phyloP scores from a whole-genome alignment of 2,113 vertebrate species.

The Dromaius novaehollandiae region DNA sequence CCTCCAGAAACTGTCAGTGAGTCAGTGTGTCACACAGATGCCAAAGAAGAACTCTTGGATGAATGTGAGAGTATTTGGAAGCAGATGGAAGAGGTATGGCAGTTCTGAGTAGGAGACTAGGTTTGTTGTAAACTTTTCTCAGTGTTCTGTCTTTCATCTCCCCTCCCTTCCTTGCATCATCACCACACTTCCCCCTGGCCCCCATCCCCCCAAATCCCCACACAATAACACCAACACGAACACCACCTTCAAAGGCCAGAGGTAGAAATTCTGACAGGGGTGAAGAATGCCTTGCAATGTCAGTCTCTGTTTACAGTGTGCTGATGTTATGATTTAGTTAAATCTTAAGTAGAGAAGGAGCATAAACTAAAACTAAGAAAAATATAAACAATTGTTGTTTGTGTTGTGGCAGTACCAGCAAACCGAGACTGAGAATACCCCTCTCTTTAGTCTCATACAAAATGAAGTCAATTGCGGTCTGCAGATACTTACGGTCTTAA shows the following conservation, averaged over 20 bases:
- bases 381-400: background rate
- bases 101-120: background rate
- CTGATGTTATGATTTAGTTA: background rate
- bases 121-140: background rate
- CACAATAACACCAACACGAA: background rate
- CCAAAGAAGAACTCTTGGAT: conserved; percentile 52
- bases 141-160: background rate
- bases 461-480: background rate
- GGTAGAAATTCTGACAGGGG: background rate
- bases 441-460: background rate
- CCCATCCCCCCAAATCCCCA: background rate
- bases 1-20: background rate
- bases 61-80: conserved; percentile 75
- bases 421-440: background rate
- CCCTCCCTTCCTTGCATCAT: background rate
- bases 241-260: background rate
- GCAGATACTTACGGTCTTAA: background rate
- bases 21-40: background rate
- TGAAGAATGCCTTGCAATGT: background rate
- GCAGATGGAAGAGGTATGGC: conserved; percentile 74
- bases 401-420: background rate
- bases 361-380: background rate
- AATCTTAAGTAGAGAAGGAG: background rate
- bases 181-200: background rate
- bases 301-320: background rate